These are phyloP conservation scores for Phaonia tiefii DNA, from an alignment of 2,888 invertebrate species.

Conservation along the genomic window DNA sequence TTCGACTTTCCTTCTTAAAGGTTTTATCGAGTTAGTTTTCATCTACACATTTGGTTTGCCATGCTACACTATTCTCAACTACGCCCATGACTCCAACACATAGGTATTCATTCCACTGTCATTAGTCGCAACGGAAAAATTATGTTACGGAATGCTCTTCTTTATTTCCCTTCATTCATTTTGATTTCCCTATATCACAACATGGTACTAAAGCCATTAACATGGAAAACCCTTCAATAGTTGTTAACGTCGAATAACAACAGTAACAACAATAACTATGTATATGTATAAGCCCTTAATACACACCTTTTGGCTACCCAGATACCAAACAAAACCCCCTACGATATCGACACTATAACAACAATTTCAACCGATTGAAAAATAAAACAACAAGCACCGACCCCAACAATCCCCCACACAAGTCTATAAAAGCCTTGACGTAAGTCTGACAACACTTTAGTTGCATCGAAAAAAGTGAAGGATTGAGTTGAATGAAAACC, in stretches of 20 bases:
- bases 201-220: constrained; percentile 79
- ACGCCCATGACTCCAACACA: neutral
- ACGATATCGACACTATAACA: constrained; percentile 62
- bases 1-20: too few relatives aligned
- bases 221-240: constrained; percentile 60
- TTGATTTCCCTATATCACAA: constrained; percentile 71
- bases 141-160: constrained; percentile 75
- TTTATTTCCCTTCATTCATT: constrained; percentile 6
- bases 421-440: constrained; percentile 78
- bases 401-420: constrained; percentile 58
- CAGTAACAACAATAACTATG: neutral
- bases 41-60: neutral
- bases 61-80: too few relatives aligned
- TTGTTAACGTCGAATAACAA: constrained; percentile 36
- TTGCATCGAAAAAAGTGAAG: constrained; percentile 57
- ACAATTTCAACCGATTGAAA: constrained; percentile 24
- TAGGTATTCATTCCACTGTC: constrained; percentile 5
- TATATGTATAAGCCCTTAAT: constrained; percentile 6
- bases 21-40: too few relatives aligned
- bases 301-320: constrained; percentile 28
- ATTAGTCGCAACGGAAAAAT: constrained; percentile 62
- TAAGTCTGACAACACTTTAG: constrained; percentile 64
- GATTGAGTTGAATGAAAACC: constrained; percentile 38
- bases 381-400: too few relatives aligned
- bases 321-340: neutral